These are phyloP conservation scores for Coilia nasus DNA, from an alignment of 2,797 vertebrate genomes.

Conservation along the genomic window DNA sequence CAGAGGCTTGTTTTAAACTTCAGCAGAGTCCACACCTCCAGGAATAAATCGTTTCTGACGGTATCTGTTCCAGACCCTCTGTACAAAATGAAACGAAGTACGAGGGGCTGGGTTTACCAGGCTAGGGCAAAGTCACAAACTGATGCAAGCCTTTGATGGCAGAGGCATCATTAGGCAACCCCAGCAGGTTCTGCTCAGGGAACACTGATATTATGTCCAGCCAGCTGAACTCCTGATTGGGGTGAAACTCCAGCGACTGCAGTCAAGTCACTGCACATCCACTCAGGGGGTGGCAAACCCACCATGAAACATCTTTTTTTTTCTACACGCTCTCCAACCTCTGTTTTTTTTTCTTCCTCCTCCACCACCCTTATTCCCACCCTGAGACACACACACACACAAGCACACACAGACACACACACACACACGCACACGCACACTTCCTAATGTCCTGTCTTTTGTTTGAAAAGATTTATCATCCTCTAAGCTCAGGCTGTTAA, in stretches of 20 bases:
- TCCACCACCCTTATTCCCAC: neutral
- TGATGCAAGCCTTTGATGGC: neutral
- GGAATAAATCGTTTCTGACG: no score
- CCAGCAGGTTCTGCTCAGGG: neutral
- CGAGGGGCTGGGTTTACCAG: no score
- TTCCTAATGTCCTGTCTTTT: constrained; percentile 3
- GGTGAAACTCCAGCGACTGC: no score
- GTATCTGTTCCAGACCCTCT: no score
- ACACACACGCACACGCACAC: neutral
- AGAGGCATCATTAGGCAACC: neutral
- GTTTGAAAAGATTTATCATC: constrained; percentile 22
- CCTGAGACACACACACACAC: neutral
- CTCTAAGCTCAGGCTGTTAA: neutral
- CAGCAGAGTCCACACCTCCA: no score
- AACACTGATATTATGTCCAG: neutral
- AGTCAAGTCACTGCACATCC: neutral
- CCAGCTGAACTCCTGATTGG: no score
- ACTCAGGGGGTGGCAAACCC: neutral
- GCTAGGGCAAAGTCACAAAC: neutral
- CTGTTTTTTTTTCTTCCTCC: neutral
- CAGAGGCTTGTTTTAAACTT: no score
- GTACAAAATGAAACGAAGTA: no score
- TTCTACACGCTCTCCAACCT: neutral
- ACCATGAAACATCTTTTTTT: neutral
- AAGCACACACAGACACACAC: neutral